Base-by-base conservation (phyloP, 2,888 invertebrate genomes). In the Parascotia fuliginaria region DNA sequence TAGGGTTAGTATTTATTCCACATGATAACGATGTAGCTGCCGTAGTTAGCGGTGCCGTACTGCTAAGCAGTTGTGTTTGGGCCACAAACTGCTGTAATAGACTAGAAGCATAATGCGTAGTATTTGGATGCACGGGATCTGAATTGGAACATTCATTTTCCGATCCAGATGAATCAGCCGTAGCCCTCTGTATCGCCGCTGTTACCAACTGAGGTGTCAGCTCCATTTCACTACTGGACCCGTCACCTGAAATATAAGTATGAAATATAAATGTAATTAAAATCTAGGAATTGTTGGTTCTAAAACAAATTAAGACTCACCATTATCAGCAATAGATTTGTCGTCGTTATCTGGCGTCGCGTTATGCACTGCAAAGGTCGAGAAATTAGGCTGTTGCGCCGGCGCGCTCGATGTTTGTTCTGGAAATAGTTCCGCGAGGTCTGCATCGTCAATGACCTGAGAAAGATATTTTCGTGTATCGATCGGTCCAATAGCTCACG, bases 41-140 rank as follows among this genome's bases (percentile, higher is more conserved):
- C n/a, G 81, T 56, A 29, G 85, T 78, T 29, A 89, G 61, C n/a
- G 88, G 79, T 14, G 81, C 83, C 6, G 89, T 85, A 65, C 85
- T 93, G 58, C 94, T 95, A 22, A 96, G 80, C 76, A 95, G 90
- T 80, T 96, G 95, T 0, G 96, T 96, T 81, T 96, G 96, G 40
- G 95, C 96, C 52, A 95, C 96, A 73, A 97, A 97, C 75, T 97
- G 96, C 76, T 96, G 96, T 54, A 97, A 82, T 55, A 97, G 82
- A 44, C 95, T 95, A 11, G 96, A 95, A 52, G 96, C 95, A 77
- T 96, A 95, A 72, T 94, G 94, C 11, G 94, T 92, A 36, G 93
- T 92, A 60, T 87, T 91, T 61, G 87, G 90, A 68, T 93, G 93
- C 56, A 94, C 91, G 46, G 89, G 75, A 53, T 88, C 92, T 2